Evolutionary conservation across 2,888 invertebrate species (phyloP).

Genomic region (Pachycephus smyrnensis): DNA sequence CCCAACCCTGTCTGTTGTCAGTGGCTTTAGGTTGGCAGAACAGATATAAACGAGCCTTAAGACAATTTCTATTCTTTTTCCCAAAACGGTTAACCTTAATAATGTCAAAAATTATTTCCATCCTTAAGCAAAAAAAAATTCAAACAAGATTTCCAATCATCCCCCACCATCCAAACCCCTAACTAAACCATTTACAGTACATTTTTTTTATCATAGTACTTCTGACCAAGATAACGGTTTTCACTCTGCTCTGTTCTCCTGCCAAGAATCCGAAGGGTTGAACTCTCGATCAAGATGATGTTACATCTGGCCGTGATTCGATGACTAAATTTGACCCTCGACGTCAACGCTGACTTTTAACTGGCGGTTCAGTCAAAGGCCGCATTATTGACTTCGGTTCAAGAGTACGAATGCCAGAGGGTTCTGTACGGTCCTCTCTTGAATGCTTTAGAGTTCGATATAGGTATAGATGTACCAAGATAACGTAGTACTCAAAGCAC

Average conservation of each 20-base stretch:
- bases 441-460: neutral
- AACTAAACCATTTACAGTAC: no score
- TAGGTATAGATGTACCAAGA: neutral
- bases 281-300: neutral
- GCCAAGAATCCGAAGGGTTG: neutral
- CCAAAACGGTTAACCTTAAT: neutral
- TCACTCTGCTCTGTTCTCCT: neutral
- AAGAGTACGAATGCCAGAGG: constrained; percentile 48
- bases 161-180: no score
- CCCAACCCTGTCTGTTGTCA: constrained; percentile 18
- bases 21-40: neutral
- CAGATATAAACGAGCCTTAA: neutral
- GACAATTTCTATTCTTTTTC: neutral
- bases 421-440: neutral
- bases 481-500: neutral
- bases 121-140: neutral
- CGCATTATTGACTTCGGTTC: constrained; percentile 58
- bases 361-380: constrained; percentile 56
- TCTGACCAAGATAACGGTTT: neutral
- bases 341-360: constrained; percentile 57
- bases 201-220: no score
- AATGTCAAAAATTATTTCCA: neutral
- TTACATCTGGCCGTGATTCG: constrained; percentile 15
- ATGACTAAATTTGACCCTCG: constrained; percentile 59
- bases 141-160: no score